phyloP scores from a whole-genome alignment of 2,113 vertebrate genomes.

The Paralichthys olivaceus region DNA sequence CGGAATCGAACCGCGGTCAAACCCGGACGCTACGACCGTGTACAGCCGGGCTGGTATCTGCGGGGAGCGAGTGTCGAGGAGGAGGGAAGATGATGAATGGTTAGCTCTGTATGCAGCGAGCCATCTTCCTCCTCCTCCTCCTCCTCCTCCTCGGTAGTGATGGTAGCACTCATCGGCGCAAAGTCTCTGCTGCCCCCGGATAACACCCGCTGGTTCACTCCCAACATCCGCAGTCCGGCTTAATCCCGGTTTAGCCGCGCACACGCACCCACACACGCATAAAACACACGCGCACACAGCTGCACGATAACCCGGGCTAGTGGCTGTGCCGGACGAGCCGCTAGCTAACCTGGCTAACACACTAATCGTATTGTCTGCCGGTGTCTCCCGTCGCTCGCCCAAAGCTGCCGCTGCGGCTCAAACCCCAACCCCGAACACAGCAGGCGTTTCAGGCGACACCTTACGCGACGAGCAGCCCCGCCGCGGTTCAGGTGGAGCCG shows the following conservation, averaged over 20 bases:
- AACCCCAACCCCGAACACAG: not conserved
- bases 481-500: not conserved
- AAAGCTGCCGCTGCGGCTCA: not conserved
- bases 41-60: not conserved
- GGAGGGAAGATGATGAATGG: slow-evolving; percentile 69
- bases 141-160: slow-evolving; percentile 15
- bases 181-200: slow-evolving; percentile 29
- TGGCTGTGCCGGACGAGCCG: slow-evolving; percentile 10
- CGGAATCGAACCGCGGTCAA: not conserved
- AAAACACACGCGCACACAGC: not conserved
- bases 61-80: slow-evolving; percentile 30
- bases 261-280: slow-evolving; percentile 16
- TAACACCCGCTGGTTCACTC: slow-evolving; percentile 9
- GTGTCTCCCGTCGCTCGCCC: slow-evolving; percentile 20
- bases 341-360: slow-evolving; percentile 50
- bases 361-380: slow-evolving; percentile 63
- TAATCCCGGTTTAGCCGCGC: slow-evolving; percentile 66
- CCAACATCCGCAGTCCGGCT: slow-evolving; percentile 10
- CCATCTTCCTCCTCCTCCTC: not conserved
- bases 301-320: slow-evolving; percentile 44
- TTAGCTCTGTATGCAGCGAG: slow-evolving; percentile 10
- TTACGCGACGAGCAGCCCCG: not conserved
- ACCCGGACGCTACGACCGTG: not conserved
- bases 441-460: not conserved
- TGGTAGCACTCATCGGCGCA: slow-evolving; percentile 54